Base-by-base conservation (phyloP, 2,113 vertebrate species). In the Craseonycteris thonglongyai region DNA sequence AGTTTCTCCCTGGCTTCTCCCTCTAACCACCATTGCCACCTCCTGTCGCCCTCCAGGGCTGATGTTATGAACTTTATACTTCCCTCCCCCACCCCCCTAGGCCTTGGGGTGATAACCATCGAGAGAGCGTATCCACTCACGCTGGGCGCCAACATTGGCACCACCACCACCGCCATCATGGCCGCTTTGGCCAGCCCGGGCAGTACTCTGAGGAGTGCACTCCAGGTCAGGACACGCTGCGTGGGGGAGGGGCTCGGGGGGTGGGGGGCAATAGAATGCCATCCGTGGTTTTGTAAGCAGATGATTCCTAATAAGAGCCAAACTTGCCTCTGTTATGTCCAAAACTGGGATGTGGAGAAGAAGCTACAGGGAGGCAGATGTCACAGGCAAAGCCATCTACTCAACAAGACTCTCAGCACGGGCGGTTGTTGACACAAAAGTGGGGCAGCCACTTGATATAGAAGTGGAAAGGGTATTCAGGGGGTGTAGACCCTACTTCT, bases 101-200 rank as follows among this genome's bases (percentile, higher is more conserved):
- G 99, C 66, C 99, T 99, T 1, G 99, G 99, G 0, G 99, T 99
- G 72, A 99, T 99, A 85, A 99, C 98, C 97, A 98, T 99, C 0
- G 99, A 99, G 96, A 98, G 99, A 95, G 99, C 99, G 0, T 99
- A 99, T 80, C 99, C 99, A 0, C 98, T 99, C 59, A 99, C 99
- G 0, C 97, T 99, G 75, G 99, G 99, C 21, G 99, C 99, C 87
- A 99, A 99, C 90, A 99, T 99, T 35, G 99, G 99, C 42, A 99
- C 99, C 54, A 99, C 99, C 63, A 99, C 99, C n/a, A 99, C 99
- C 0, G 99, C 99, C 61, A 99, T 99, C 47, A 98, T 99, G 38
- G 99, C 99, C 0, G 99, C 99, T 18, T 97, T 99, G 97, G 99
- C 99, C 30, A 99, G 99, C 86, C 99, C 99, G 0, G 99, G 99